phyloP scores from a whole-genome alignment of 2,113 vertebrate genomes.

The Oncorhynchus gorbuscha region DNA sequence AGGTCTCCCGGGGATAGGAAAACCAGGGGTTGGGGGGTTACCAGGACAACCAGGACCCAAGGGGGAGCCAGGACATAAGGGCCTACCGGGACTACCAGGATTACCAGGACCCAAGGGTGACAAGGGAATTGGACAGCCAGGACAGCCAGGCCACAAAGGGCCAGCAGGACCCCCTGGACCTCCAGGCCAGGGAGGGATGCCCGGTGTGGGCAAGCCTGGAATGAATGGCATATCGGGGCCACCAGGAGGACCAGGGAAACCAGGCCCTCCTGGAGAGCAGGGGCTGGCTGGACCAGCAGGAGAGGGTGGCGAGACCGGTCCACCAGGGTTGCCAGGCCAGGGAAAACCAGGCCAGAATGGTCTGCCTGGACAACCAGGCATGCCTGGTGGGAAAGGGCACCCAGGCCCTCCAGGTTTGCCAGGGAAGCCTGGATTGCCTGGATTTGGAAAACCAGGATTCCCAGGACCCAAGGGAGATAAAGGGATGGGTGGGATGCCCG shows the following conservation, averaged over 20 bases:
- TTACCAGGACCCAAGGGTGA: conserved; percentile 93
- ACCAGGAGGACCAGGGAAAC: conserved; percentile 83
- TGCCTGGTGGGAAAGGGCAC: conserved; percentile 88
- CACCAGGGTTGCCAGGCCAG: conserved; percentile 84
- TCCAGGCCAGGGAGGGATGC: conserved; percentile 84
- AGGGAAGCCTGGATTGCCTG: conserved; percentile 87
- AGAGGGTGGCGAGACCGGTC: conserved; percentile 81
- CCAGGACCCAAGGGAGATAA: conserved; percentile 90
- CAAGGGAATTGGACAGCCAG: conserved; percentile 86
- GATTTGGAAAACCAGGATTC: conserved; percentile 89
- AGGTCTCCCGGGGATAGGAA: conserved; percentile 89
- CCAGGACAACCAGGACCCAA: conserved; percentile 87
- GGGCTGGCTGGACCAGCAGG: conserved; percentile 83
- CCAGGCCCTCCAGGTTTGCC: conserved; percentile 87
- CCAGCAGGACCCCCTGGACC: conserved; percentile 83
- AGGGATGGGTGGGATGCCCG: conserved; percentile 81
- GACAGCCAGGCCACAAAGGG: conserved; percentile 88
- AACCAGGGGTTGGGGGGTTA: conserved; percentile 85
- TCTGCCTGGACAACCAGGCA: conserved; percentile 86
- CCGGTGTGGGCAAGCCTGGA: conserved; percentile 89
- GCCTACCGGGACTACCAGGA: conserved; percentile 85
- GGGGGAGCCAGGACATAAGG: conserved; percentile 92
- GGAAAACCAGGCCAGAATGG: conserved; percentile 90
- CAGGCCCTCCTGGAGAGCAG: conserved; percentile 81
- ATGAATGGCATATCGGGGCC: conserved; percentile 88